Conservation (phyloP, 1,140 invertebrate species). For the Ladona fulva region DNA sequence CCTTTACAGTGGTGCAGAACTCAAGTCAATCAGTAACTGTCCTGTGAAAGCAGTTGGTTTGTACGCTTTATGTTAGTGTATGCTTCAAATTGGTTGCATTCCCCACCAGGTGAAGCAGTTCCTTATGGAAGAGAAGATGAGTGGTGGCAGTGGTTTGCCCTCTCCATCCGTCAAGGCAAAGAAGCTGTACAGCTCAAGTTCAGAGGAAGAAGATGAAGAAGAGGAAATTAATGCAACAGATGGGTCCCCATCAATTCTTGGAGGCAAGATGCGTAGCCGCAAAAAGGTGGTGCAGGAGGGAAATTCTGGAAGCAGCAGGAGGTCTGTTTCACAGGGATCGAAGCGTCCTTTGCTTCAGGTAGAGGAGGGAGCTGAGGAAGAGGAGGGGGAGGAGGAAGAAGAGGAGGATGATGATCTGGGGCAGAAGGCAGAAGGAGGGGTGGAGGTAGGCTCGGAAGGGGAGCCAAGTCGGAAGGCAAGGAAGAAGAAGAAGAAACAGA, state of each 20-base stretch:
- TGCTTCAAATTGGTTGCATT: no score
- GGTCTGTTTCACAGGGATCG: background rate
- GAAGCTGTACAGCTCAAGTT: background rate
- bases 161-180: background rate
- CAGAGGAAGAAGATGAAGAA: background rate
- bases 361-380: background rate
- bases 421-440: background rate
- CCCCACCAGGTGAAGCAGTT: background rate
- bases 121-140: background rate
- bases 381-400: background rate
- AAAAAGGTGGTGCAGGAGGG: background rate
- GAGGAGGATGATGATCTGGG: background rate
- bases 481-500: background rate
- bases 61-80: no score
- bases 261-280: background rate
- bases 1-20: no score
- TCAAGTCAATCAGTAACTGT: no score
- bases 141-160: background rate
- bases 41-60: no score
- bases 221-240: background rate
- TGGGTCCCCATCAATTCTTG: background rate
- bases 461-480: background rate
- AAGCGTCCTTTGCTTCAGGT: background rate
- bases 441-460: background rate
- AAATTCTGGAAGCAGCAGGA: background rate